phyloP scores from a whole-genome alignment of 2,113 vertebrate species.

The Catharus minimus region DNA sequence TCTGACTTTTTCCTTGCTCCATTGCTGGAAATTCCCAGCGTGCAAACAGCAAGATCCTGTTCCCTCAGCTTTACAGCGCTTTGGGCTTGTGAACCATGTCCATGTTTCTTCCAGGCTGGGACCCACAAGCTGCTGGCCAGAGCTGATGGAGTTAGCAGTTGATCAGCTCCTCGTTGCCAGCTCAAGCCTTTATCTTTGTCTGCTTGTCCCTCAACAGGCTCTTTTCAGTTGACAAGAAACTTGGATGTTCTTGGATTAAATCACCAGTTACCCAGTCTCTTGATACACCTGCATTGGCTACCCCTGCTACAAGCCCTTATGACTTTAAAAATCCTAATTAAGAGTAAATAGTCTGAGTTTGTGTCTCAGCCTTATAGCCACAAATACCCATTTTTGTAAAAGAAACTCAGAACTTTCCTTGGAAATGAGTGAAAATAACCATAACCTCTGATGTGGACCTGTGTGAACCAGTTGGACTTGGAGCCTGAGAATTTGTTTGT shows the following conservation, averaged over 20 bases:
- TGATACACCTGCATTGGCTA: neutral
- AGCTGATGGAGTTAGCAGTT: neutral
- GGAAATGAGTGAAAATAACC: neutral
- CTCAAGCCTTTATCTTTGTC: neutral
- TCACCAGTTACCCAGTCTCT: neutral
- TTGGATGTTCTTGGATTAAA: neutral
- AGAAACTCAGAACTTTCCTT: neutral
- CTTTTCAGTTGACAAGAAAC: neutral
- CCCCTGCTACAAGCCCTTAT: neutral
- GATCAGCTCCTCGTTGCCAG: accelerated
- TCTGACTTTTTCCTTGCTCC: neutral
- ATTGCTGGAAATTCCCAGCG: neutral
- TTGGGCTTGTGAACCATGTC: neutral
- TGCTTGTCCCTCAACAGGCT: neutral
- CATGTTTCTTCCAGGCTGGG: neutral
- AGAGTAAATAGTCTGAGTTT: neutral
- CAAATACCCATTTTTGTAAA: neutral
- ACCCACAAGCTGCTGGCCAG: neutral
- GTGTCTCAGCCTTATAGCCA: neutral
- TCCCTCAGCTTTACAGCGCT: neutral
- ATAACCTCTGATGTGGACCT: neutral
- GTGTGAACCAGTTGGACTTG: neutral
- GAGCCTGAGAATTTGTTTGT: neutral
- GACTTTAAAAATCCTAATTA: neutral
- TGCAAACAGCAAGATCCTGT: neutral